Evolutionary conservation across 2,797 vertebrate species (phyloP), one percentile per base, ranked within the genome.

Genomic region (Sebastes variabilis): DNA sequence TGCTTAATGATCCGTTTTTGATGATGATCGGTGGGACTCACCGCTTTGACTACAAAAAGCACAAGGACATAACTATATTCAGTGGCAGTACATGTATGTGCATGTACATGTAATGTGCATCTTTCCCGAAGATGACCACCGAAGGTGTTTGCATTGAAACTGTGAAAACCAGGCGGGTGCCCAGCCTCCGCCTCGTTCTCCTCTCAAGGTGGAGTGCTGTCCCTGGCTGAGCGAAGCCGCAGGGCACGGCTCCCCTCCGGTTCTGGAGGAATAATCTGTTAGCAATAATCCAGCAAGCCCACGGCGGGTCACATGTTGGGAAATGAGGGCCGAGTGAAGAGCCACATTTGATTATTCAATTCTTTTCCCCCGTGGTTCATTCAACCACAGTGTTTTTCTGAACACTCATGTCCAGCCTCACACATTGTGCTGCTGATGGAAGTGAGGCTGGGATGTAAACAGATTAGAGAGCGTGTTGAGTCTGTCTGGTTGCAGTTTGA

Each of bases 361-460:
- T 77, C 42, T 27, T 64, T 64, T 49, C 62, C 80, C 83, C 66
- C 2, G 75, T 80, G 91, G 81, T 89, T 90, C 91, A 80, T 88
- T 91, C 85, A 84, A 90, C 88, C 54, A 60, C 82, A 75, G 54
- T 80, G 84, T 70, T 91, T 92, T 90, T 93, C 84, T 89, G 85
- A 73, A 80, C 72, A 22, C 55, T 42, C 36, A 36, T 81, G 67
- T 76, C 65, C 78, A 56, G 59, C 60, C 74, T 80, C 66, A 65
- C 76, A 79, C 79, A 72, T 75, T 66, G 74, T 80, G 78, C 84
- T 58, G 38, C 61, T 80, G 76, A 87, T 83, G 79, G 66, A 68
- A 38, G 42, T 27, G 30, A 61, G 74, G 67, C 75, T 24, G 30
- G 10, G 52, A 55, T 72, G 49, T 79, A 70, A 81, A 52, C 67